phyloP scores from a whole-genome alignment of 2,113 vertebrate species.

The Anarhynchus alexandrinus region DNA sequence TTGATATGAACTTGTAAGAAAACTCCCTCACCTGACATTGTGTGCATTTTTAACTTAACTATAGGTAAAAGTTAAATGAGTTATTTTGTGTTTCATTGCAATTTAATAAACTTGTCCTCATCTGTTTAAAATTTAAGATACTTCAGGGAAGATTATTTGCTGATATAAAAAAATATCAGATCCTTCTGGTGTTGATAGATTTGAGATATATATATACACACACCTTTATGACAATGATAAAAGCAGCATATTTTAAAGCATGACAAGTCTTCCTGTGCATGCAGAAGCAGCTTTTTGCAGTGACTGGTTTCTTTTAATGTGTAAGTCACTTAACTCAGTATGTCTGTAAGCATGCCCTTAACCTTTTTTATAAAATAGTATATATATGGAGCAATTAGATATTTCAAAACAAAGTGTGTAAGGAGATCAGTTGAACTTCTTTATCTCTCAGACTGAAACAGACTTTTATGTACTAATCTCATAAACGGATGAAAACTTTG shows the following conservation, averaged over 20 bases:
- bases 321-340: constrained; percentile 3
- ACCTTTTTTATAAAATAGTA: constrained; percentile 11
- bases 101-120: neutral
- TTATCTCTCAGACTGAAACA: neutral
- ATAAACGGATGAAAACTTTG: neutral
- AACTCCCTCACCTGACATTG: neutral
- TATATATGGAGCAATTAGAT: neutral
- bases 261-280: constrained; percentile 45
- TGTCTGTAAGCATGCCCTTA: constrained; percentile 49
- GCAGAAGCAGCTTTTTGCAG: constrained; percentile 26
- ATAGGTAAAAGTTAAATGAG: neutral
- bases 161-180: neutral
- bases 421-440: neutral
- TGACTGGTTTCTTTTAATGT: constrained; percentile 26
- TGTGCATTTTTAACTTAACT: neutral
- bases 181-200: constrained; percentile 10
- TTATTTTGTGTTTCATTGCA: neutral
- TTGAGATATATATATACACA: neutral
- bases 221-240: neutral
- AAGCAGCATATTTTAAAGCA: constrained; percentile 34
- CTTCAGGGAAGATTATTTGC: constrained; percentile 44
- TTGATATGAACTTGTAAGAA: neutral
- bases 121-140: constrained; percentile 19
- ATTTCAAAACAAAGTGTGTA: neutral
- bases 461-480: neutral